Evolutionary conservation across 1,140 invertebrate species (phyloP), one percentile per base, ranked within the genome.

Genomic region (Episyrphus balteatus): DNA sequence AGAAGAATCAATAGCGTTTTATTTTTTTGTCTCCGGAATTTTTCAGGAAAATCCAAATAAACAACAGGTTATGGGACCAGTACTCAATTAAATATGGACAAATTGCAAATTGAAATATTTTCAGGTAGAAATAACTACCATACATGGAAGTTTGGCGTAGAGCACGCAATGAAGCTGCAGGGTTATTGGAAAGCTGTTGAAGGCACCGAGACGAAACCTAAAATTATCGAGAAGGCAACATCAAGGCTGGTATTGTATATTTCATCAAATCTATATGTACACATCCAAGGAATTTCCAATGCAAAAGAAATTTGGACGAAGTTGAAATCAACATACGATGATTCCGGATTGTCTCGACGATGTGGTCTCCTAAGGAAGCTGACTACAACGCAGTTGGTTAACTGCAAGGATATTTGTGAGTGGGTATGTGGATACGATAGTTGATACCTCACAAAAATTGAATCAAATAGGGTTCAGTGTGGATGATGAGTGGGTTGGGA

Each of bases 391-490:
- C 21, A 26, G 8, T 26, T 5, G 21, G 21, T 5, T 26, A 56
- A 54, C 10, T 59, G 56, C 31, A 8, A 46, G 8, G 56, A 32
- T 41, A 44, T 69, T 17, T 56, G 63, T 37, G 57, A 61, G 63
- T 37, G 57, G 61, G 14, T 66, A 67, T 57, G 59, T 59, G 38
- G 58, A 58, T 50, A 56, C 52, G 56, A 61, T 62, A 46, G 51
- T 64, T 36, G 54, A 44, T 47, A 62, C 60, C 40, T 55, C 56
- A 49, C 38, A 66, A 45, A 53, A 57, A 31, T 50, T 70, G 19
- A 45, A 51, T 42, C 54, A 55, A 15, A 58, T 66, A 9, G 46
- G 46, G 12, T 64, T 67, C 32, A 31, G 55, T n/a, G 55, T 70
- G n/a, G 47, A 51, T 47, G 58, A 66, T 15, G 59, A 67, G 46